A percentile compares a stretch with the other conserved stretches of the same genome.
These are phyloP conservation scores for Lagodon rhomboides DNA, from an alignment of 2,797 vertebrate species.

Conservation along the genomic window DNA sequence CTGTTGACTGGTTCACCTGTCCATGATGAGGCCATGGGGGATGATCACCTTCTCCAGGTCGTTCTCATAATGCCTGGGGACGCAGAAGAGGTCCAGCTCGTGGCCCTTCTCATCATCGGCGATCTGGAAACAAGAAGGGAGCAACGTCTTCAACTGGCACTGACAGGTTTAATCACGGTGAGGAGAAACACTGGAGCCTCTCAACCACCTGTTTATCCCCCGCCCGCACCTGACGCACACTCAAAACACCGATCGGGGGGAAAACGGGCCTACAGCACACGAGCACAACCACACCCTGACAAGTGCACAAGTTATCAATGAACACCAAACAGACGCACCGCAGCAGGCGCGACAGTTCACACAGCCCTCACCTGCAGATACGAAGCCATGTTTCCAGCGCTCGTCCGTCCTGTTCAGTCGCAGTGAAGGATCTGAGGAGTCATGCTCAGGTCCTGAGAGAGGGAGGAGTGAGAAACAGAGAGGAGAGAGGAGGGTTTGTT, in stretches of 20 bases:
- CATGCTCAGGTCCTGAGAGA: conserved; percentile 66
- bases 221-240: too few relatives aligned
- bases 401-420: conserved; percentile 49
- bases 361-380: conserved; percentile 82
- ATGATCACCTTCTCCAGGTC: conserved; percentile 89
- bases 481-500: conserved; percentile 23
- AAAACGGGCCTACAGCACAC: conserved; percentile 19
- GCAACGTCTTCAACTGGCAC: neutral
- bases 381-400: conserved; percentile 78
- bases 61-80: conserved; percentile 88
- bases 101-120: conserved; percentile 84
- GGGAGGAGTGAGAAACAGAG: neutral
- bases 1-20: conserved; percentile 80
- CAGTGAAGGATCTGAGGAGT: conserved; percentile 48
- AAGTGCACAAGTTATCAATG: conserved; percentile 34
- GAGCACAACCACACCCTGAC: conserved; percentile 58
- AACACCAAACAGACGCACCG: neutral
- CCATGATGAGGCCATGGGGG: conserved; percentile 90
- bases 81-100: conserved; percentile 87
- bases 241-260: neutral
- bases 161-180: conserved; percentile 17
- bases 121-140: conserved; percentile 76
- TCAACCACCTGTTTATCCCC: conserved; percentile 71
- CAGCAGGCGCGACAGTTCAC: neutral
- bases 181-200: conserved; percentile 18